Evolutionary conservation across 2,113 vertebrate genomes (phyloP).

Genomic region (Trochalopteron elliotii): DNA sequence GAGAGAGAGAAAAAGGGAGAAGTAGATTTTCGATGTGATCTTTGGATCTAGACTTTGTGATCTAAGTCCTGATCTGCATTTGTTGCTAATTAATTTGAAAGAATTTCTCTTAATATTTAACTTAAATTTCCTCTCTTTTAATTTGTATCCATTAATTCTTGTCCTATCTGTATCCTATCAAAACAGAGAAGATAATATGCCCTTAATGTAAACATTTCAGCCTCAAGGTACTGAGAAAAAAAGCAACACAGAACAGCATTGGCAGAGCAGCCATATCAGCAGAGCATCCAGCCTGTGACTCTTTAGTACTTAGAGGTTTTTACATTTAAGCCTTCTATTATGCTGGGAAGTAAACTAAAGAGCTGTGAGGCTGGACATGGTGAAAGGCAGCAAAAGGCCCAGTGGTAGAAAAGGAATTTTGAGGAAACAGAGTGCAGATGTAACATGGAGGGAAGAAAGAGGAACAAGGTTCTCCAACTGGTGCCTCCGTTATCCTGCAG

Average conservation of each 20-base stretch:
- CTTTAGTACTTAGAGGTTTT: neutral
- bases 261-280: neutral
- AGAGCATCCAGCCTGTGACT: neutral
- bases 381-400: neutral
- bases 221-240: neutral
- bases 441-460: neutral
- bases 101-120: neutral
- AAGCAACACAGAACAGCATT: neutral
- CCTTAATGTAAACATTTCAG: neutral
- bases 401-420: neutral
- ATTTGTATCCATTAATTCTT: neutral
- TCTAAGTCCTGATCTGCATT: neutral
- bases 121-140: neutral
- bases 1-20: neutral
- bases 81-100: neutral
- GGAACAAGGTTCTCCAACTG: neutral
- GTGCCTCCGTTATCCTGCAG: accelerated
- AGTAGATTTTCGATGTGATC: neutral
- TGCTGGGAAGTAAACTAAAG: neutral
- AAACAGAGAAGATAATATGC: neutral
- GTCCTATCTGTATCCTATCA: neutral
- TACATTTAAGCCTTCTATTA: neutral
- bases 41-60: neutral
- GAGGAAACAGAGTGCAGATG: neutral
- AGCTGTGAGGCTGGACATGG: neutral